Conservation (phyloP, 2,797 vertebrate genomes). For the Alauda arvensis region DNA sequence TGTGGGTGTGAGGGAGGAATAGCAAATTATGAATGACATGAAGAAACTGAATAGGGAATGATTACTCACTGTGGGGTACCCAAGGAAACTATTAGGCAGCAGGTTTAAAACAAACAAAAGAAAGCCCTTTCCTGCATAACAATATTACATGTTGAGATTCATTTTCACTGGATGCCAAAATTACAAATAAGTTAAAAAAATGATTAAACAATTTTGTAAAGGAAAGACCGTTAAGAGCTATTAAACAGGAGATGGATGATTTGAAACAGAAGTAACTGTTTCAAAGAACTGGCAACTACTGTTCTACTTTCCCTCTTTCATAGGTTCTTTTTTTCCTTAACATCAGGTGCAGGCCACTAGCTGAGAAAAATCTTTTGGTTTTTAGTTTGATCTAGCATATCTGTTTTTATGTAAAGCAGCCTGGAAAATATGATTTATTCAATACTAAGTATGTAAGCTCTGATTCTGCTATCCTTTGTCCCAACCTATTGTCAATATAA, state of each 20-base stretch:
- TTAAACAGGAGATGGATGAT: neutral
- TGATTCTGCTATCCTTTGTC: neutral
- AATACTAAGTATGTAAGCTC: neutral
- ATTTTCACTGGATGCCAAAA: slow-evolving; percentile 13
- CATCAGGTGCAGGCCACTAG: neutral
- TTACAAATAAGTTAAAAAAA: neutral
- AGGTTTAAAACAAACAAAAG: slow-evolving; percentile 63
- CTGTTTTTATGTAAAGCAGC: slow-evolving; percentile 49
- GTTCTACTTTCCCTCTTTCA: neutral
- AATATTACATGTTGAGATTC: neutral
- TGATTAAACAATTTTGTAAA: neutral
- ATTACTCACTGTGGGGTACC: slow-evolving; percentile 53
- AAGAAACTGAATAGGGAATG: slow-evolving; percentile 57
- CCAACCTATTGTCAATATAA: neutral
- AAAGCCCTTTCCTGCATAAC: slow-evolving; percentile 8
- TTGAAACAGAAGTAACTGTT: slow-evolving; percentile 19
- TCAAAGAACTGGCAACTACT: neutral
- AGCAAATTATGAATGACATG: slow-evolving; percentile 40
- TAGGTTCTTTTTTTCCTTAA: slow-evolving; percentile 16
- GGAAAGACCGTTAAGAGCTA: neutral
- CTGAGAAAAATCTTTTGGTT: slow-evolving; percentile 40
- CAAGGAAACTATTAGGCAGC: slow-evolving; percentile 49
- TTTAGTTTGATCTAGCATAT: slow-evolving; percentile 24
- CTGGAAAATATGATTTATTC: slow-evolving; percentile 25
- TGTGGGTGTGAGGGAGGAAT: slow-evolving; percentile 21